Conservation (phyloP, 2,113 vertebrate species). For the Scartelaos histophorus region DNA sequence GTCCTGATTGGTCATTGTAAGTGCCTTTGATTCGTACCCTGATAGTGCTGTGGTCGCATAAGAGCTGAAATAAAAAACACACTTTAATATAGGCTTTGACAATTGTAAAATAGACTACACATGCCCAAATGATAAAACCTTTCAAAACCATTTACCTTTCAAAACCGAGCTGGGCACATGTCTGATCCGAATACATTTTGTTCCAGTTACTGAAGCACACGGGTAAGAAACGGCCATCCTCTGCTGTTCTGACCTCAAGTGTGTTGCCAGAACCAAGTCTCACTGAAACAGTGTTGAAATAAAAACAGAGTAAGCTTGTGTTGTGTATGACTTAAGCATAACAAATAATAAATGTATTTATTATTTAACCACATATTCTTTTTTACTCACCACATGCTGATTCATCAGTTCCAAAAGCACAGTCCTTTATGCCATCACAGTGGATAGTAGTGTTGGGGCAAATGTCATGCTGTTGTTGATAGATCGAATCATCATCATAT, state of each 20-base stretch:
- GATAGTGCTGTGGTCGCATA: slow-evolving; percentile 15
- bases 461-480: slow-evolving; percentile 23
- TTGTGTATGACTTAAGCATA: not conserved
- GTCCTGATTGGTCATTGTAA: slow-evolving; percentile 25
- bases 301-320: not conserved
- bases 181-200: slow-evolving; percentile 36
- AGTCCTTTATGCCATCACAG: slow-evolving; percentile 65
- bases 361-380: not conserved
- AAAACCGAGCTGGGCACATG: slow-evolving; percentile 70
- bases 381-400: slow-evolving; percentile 64
- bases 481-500: not conserved
- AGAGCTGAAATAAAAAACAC: slow-evolving; percentile 42
- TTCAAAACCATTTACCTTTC: slow-evolving; percentile 54
- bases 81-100: not conserved
- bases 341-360: not conserved
- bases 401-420: slow-evolving; percentile 63
- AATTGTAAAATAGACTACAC: not conserved
- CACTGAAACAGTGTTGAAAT: slow-evolving; percentile 50
- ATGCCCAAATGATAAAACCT: not conserved
- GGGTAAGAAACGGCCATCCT: slow-evolving; percentile 65
- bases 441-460: slow-evolving; percentile 56
- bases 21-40: slow-evolving; percentile 4
- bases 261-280: slow-evolving; percentile 35
- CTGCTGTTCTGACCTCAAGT: slow-evolving; percentile 60
- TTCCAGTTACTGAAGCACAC: slow-evolving; percentile 66